A percentile compares a stretch with the other conserved stretches of the same genome.
phyloP scores from a whole-genome alignment of 2,888 invertebrate species.

The Hydraecia micacea region DNA sequence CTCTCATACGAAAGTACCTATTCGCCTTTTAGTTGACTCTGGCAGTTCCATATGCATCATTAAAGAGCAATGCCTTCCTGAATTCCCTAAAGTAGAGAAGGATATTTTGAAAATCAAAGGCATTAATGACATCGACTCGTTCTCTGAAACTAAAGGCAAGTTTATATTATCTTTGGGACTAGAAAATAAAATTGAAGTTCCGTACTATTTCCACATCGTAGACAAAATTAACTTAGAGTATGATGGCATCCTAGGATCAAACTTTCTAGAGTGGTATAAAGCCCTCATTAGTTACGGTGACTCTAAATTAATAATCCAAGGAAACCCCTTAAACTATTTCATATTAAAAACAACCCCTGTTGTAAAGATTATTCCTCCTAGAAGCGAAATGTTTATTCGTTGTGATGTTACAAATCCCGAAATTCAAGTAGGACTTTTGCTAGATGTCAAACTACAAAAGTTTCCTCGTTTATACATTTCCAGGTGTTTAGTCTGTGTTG shows the following conservation, averaged over 20 bases:
- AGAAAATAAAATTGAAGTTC: not conserved
- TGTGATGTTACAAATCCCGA: too few relatives aligned
- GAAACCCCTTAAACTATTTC: too few relatives aligned
- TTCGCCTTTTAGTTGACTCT: not conserved
- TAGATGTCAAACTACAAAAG: too few relatives aligned
- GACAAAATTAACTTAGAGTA: not conserved
- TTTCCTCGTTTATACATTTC: not conserved
- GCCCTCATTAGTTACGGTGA: not conserved
- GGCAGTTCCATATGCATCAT: slow-evolving; percentile 11
- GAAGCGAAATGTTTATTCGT: too few relatives aligned
- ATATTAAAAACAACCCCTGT: too few relatives aligned
- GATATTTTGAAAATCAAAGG: slow-evolving; percentile 12
- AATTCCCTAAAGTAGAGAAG: not conserved
- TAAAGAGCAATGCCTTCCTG: not conserved
- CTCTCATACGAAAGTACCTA: too few relatives aligned
- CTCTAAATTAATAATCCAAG: not conserved
- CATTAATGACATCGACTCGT: slow-evolving; percentile 1
- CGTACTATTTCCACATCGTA: slow-evolving; percentile 3
- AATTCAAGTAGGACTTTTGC: too few relatives aligned
- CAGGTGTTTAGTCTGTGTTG: not conserved
- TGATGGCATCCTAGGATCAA: slow-evolving; percentile 8
- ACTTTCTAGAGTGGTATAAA: slow-evolving; percentile 4
- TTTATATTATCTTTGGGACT: not conserved
- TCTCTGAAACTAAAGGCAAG: not conserved
- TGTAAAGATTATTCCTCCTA: too few relatives aligned